Evolutionary conservation across 2,888 invertebrate species (phyloP), one percentile per base, ranked within the genome.

Genomic region (Andricus quercusramuli): DNA sequence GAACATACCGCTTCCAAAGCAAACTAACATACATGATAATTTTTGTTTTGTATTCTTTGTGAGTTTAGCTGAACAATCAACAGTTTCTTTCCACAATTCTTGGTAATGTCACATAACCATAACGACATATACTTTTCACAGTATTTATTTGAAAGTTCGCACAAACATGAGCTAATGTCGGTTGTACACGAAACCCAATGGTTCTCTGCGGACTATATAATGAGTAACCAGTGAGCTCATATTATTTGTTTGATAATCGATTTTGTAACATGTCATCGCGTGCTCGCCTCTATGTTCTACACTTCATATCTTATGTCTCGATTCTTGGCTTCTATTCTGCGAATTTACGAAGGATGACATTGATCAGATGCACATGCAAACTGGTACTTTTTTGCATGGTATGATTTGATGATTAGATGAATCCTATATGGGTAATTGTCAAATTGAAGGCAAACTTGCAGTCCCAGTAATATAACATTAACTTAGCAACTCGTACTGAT

Each of bases 201-300:
- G 74, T 74, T 78, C 80, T 68, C 81, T 83, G 82, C 83, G 80
- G 83, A 82, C 84, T 79, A 82, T 81, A 80, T 84, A 84, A 83
- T 83, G 81, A 85, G 88, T 79, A 82, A 74, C 81, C 84, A 85
- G 87, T 87, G 86, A 88, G 86, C 86, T 90, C 88, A 91, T 90
- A 91, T 91, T 91, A 91, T 91, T 91, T 89, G 90, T 91, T 90
- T 90, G 90, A 90, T 91, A 91, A 91, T 91, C 91, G 90, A 91
- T 91, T 74, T 74, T 88, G 89, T 89, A 91, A 90, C 91, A 91
- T 91, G 91, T 90, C 90, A 91, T 91, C 90, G 91, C 91, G 91
- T 91, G 91, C 86, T 87, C 85, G 83, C 86, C 83, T 32, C 17
- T n/a, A 56, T 51, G 29, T 20, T 74, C n/a, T 74, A 20, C n/a